Evolutionary conservation across 2,113 vertebrate species (phyloP).

Genomic region (Chinchilla lanigera): DNA sequence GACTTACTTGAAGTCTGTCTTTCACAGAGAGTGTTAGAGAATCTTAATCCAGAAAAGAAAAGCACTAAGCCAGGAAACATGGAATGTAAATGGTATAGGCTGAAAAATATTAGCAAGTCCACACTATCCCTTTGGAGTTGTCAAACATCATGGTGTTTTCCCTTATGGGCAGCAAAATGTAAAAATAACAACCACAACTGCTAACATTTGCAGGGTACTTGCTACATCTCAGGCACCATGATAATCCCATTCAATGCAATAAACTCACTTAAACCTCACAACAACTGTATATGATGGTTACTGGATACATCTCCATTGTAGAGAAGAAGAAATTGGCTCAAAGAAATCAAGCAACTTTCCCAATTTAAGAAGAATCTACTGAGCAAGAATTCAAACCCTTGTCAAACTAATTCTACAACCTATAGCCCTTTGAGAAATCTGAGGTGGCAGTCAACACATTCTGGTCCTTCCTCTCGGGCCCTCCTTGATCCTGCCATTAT

Average conservation of each 20-base stretch:
- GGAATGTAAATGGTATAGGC: neutral
- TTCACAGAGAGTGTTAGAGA: neutral
- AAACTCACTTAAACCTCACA: neutral
- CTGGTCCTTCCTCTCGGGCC: neutral
- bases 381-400: neutral
- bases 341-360: neutral
- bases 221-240: too few relatives aligned
- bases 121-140: neutral
- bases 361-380: neutral
- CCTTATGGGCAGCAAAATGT: neutral
- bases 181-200: neutral
- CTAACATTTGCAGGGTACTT: neutral
- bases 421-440: neutral
- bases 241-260: neutral
- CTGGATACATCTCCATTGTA: neutral
- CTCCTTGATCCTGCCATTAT: neutral
- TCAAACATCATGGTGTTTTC: neutral
- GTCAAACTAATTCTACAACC: neutral
- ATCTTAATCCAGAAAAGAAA: slow-evolving; percentile 3
- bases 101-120: neutral
- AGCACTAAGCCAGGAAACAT: neutral
- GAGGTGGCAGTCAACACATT: neutral
- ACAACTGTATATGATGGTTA: neutral
- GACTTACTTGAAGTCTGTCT: neutral
- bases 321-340: neutral